Evolutionary conservation across 2,113 vertebrate species (phyloP), one percentile per base, ranked within the genome.

Genomic region (Entelurus aequoreus): DNA sequence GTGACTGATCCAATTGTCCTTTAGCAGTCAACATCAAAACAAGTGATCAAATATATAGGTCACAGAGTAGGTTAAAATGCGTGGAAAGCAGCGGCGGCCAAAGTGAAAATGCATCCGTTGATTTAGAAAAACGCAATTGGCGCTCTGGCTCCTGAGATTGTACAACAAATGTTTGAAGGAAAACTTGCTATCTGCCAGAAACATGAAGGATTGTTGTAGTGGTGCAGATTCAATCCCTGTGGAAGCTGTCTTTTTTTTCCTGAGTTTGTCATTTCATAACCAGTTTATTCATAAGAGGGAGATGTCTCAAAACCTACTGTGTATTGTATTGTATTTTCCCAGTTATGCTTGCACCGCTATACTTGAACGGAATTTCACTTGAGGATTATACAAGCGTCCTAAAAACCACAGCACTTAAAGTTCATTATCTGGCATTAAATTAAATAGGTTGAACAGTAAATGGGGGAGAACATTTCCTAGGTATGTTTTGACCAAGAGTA

Each of bases 1-100:
- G 74, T 71, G 65, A 69, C 71, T 69, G 63, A 83, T 83, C 81
- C 71, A 70, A 71, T 70, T 76, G 56, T 71, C 62, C 51, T 38
- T 78, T 2, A 28, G 28, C 60, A 21, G 64, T 15, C 21, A 62
- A 21, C 62, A 76, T 74, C 71, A 63, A 72, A 63, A 72, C 59
- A 36, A 54, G 47, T 55, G 47, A 38, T 48, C 69, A 61, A 58
- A 59, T 52, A 63, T 50, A n/a, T 50, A n/a, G 70, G 62, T 63
- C 58, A 66, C 47, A 47, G 48, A 48, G 59, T 79, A 66, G 77
- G 69, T 61, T 75, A 81, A 76, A 70, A 74, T 3, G 60, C 51
- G 54, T 38, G 56, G 69, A 72, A 67, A 54, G 65, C 55, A 0
- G 21, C 21, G 65, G 74, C 71, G 75, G 38, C 57, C 35, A 56